Evolutionary conservation across 1,140 invertebrate species (phyloP).

Genomic region (Manduca sexta): DNA sequence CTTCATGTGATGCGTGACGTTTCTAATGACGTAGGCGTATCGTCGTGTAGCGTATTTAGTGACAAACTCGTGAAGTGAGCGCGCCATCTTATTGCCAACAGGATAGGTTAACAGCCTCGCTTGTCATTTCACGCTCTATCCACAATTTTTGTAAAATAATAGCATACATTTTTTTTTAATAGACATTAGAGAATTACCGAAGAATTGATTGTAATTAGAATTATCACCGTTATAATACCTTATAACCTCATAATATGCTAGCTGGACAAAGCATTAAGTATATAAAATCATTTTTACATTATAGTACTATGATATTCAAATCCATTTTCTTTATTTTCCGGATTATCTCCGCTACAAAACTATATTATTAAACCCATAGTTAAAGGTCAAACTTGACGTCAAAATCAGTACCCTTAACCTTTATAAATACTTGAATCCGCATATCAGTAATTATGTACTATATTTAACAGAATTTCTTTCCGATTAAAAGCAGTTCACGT

Average conservation of each 20-base stretch:
- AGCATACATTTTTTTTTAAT: too few relatives aligned
- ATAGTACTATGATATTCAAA: too few relatives aligned
- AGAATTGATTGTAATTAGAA: too few relatives aligned
- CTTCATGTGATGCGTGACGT: conserved; percentile 8
- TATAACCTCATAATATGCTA: too few relatives aligned
- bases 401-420: conserved; percentile 8
- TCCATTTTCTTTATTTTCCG: too few relatives aligned
- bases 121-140: background rate
- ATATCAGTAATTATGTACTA: conserved; percentile 5
- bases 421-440: conserved; percentile 7
- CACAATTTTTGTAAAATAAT: background rate
- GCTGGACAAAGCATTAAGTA: too few relatives aligned
- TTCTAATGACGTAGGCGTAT: conserved; percentile 4
- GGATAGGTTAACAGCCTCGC: conserved; percentile 11
- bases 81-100: conserved; percentile 12
- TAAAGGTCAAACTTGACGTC: conserved; percentile 14
- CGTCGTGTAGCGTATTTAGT: conserved; percentile 8
- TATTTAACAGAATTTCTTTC: conserved; percentile 7
- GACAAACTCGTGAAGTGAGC: conserved; percentile 8
- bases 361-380: too few relatives aligned
- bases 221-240: too few relatives aligned
- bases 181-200: too few relatives aligned
- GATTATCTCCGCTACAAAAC: too few relatives aligned
- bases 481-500: too few relatives aligned
- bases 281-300: too few relatives aligned